Conservation (phyloP, 2,113 vertebrate genomes). For the Phaethon lepturus region DNA sequence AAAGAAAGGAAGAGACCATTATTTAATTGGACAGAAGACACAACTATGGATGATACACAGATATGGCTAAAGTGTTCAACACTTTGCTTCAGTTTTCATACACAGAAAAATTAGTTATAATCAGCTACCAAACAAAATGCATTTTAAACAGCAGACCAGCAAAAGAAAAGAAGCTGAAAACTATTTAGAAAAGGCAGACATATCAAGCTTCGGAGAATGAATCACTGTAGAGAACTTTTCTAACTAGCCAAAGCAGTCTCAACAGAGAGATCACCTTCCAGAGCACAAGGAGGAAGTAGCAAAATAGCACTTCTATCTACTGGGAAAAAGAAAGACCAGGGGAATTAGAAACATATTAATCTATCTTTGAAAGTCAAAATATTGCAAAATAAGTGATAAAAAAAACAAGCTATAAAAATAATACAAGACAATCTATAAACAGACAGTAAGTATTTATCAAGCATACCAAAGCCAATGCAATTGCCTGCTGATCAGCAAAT, state of each 20-base stretch:
- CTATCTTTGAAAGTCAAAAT: neutral
- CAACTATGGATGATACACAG: neutral
- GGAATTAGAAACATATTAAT: neutral
- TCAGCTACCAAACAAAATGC: neutral
- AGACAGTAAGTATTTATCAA: neutral
- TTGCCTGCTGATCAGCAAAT: neutral
- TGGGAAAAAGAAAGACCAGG: neutral
- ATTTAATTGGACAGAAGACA: neutral
- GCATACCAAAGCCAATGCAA: neutral
- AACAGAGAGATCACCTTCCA: neutral
- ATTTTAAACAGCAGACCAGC: neutral
- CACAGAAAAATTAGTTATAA: neutral
- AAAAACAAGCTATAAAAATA: neutral
- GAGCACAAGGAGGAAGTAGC: neutral
- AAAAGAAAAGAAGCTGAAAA: neutral
- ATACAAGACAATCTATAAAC: neutral
- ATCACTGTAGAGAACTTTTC: neutral
- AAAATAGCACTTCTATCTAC: neutral
- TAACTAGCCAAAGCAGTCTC: neutral
- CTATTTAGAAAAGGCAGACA: neutral
- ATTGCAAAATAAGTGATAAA: neutral
- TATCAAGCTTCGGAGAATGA: neutral
- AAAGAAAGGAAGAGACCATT: neutral
- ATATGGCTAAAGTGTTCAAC: neutral
- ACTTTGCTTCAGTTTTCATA: neutral